Evolutionary conservation across 2,797 vertebrate genomes (phyloP), one percentile per base, ranked within the genome.

Genomic region (Heterohyrax brucei): DNA sequence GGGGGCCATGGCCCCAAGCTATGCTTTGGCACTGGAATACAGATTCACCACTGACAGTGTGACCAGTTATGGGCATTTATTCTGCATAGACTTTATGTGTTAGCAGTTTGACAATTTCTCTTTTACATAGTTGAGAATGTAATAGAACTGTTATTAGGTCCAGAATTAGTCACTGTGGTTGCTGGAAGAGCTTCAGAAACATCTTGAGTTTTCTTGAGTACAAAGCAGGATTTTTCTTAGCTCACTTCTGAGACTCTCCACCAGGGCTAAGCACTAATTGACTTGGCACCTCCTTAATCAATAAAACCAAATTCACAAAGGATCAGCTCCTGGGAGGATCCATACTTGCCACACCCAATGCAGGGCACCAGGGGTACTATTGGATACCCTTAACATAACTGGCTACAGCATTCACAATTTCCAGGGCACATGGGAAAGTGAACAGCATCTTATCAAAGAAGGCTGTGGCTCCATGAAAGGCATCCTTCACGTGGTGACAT

Each of bases 391-490:
- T 99, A 19, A 99, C 92, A 90, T 99, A 99, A 76, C 94, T 97
- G 86, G 98, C 98, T 77, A 99, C 44, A 0, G 98, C 95, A 77
- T 99, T 98, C 96, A 99, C 1, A 46, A 98, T 98, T 56, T 61
- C 97, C 62, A 96, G 97, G 33, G 98, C 99, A 8, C 99, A 98
- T 6, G 98, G 97, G 97, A 99, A 99, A 10, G 93, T 96, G 59
- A 99, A 95, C 93, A 95, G 95, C 0, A 98, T 98, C 9, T 95
- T 95, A 87, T 98, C 98, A 28, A 98, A 98, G 0, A 99, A 98
- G 93, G 96, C 98, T 19, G 99, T 12, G 62, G 99, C 97, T 3
- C 99, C 99, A 18, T 99, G 99, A 93, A 99, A 99, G 44, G 99
- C 99, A 33, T 99, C 98, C 9, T 96, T 79, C 0, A 99, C 81